phyloP scores from a whole-genome alignment of 1,140 invertebrate genomes.

The Callitettix versicolor region DNA sequence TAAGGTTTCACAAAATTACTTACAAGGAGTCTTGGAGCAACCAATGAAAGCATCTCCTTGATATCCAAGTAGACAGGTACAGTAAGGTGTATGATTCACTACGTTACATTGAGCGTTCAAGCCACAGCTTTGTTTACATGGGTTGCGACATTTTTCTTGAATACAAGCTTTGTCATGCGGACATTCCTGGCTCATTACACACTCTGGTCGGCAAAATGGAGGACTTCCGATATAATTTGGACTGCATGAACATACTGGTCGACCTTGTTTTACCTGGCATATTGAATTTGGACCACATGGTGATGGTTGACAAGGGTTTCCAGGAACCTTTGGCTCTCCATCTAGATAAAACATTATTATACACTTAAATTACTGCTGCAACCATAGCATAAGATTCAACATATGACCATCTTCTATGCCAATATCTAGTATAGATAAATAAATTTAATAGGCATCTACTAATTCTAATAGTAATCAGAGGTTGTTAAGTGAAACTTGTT shows the following conservation, averaged over 20 bases:
- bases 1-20: no score
- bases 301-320: constrained; percentile 63
- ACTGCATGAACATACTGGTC: constrained; percentile 66
- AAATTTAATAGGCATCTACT: not conserved
- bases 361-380: no score
- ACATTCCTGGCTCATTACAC: constrained; percentile 46
- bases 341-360: constrained; percentile 22
- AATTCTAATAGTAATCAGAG: no score
- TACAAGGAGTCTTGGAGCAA: constrained; percentile 48
- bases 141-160: constrained; percentile 66
- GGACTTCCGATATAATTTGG: constrained; percentile 44
- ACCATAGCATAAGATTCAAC: no score
- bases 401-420: no score
- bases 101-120: constrained; percentile 68
- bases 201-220: constrained; percentile 46
- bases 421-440: not conserved
- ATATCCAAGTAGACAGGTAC: constrained; percentile 61
- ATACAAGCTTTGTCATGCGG: constrained; percentile 59
- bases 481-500: no score
- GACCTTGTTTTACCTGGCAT: constrained; percentile 65
- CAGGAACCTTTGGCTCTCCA: constrained; percentile 26
- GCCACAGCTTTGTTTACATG: constrained; percentile 64
- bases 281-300: constrained; percentile 78
- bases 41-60: constrained; percentile 73
- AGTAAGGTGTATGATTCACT: constrained; percentile 69